Percentiles rank a stretch among this genome's conserved stretches.
phyloP scores from a whole-genome alignment of 2,797 vertebrate genomes.

The Fringilla coelebs region DNA sequence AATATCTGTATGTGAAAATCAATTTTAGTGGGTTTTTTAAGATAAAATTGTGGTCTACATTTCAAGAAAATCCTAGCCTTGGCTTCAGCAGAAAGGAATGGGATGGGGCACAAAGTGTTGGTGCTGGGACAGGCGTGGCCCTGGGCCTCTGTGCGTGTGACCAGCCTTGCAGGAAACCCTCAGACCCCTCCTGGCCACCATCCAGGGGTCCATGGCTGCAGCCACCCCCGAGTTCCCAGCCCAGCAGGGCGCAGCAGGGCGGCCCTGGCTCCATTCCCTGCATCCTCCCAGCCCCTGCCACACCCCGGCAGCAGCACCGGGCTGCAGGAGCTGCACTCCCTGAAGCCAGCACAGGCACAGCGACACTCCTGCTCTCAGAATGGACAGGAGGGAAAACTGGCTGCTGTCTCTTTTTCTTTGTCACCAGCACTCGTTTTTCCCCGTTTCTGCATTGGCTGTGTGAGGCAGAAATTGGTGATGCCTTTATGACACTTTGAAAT shows the following conservation, averaged over 20 bases:
- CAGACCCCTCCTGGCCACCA: neutral
- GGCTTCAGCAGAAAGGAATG: neutral
- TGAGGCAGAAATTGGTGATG: neutral
- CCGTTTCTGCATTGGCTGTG: neutral
- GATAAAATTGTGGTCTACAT: neutral
- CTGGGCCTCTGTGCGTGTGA: neutral
- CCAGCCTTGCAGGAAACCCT: neutral
- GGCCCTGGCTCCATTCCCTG: neutral
- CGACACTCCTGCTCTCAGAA: neutral
- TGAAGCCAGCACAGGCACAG: neutral
- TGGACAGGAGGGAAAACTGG: neutral
- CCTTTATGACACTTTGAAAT: neutral
- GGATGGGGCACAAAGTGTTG: too few species aligned
- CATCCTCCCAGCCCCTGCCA: too few species aligned
- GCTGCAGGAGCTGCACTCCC: fast-evolving
- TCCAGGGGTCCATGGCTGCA: neutral
- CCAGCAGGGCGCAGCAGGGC: fast-evolving
- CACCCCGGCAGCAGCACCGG: neutral
- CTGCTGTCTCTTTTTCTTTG: neutral
- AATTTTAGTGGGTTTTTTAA: neutral
- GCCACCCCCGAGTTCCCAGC: neutral
- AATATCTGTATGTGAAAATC: neutral
- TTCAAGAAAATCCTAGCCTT: neutral
- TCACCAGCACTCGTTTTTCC: neutral
- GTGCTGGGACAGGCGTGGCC: neutral